These are phyloP conservation scores for Heterocephalus glaber DNA, from an alignment of 2,113 vertebrate species.

Conservation along the genomic window DNA sequence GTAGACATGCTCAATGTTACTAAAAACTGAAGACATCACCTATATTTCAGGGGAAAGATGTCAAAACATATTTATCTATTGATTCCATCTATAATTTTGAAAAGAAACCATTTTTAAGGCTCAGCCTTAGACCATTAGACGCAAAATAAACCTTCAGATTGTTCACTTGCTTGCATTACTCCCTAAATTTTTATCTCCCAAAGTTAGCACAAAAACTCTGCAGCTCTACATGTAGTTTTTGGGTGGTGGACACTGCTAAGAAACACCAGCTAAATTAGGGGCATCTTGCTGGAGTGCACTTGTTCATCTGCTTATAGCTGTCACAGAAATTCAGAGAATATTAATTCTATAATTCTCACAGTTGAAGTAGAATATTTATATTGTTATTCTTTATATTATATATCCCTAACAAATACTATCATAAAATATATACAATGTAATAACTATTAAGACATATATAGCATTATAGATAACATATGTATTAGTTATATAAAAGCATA, in stretches of 20 bases:
- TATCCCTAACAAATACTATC: not conserved
- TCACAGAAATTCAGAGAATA: not conserved
- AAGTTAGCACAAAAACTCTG: not conserved
- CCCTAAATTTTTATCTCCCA: not conserved
- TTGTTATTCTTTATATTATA: not conserved
- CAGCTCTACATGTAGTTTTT: not conserved
- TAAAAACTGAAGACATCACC: conserved; percentile 1
- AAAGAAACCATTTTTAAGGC: not conserved
- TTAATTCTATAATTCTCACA: not conserved
- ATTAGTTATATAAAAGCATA: not conserved
- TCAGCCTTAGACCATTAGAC: not conserved
- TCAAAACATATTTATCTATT: not conserved
- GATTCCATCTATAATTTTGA: conserved; percentile 1
- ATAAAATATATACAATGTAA: not conserved
- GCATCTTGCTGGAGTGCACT: not conserved
- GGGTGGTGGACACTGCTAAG: not conserved
- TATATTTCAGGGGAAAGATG: not conserved
- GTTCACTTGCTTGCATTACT: conserved; percentile 13
- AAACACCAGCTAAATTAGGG: not conserved
- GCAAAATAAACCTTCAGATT: not conserved
- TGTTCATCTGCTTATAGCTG: not conserved
- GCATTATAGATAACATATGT: not conserved
- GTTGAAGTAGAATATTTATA: not conserved
- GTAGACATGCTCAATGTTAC: not conserved
- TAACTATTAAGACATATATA: not conserved